Base-by-base conservation (phyloP, 2,113 vertebrate species). In the Austrofundulus limnaeus region DNA sequence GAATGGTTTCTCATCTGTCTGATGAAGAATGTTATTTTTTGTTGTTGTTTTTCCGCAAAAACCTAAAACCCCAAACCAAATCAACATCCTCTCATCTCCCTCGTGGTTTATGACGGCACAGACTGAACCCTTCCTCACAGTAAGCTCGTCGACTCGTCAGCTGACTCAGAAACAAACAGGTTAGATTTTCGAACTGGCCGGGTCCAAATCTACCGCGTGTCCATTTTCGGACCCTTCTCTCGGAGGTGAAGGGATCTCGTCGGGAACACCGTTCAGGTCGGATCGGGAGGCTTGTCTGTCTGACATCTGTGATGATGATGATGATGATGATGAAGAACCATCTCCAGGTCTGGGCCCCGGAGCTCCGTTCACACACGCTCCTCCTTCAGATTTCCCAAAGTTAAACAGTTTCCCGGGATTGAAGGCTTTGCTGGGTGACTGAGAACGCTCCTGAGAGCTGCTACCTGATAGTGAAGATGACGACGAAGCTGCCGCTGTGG, bases 371-470 rank as follows among this genome's bases (percentile, higher is more conserved):
- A 92, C 84, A 23, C 92, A 92, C 52, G 90, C 11, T n/a, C 89
- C 91, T n/a, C 87, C 91, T 70, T 94, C 94, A 0, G 92, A 92
- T 73, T 94, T 93, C 51, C 94, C 94, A 10, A 98, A 98, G 80
- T 96, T 95, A 89, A 98, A 98, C 51, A 98, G 94, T 86, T 98
- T 98, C 77, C 94, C 87, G 0, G 96, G 94, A 34, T 97, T 96
- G 93, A 97, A 97, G 68, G 96, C 92, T 80, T 97, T 97, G 87
- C 93, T 96, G 52, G 96, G 96, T 0, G 96, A 98, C 90, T 95
- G 96, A 52, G 93, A 94, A 80, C 93, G 94, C 87, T 97, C 96
- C 3, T 93, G 92, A 23, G 83, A 72, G 11, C 83, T 72, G 78
- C 80, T 50, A 87, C 84, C 85, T 88, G 85, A 83, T 74, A 77